Base-by-base conservation (phyloP, 1,140 invertebrate species). In the Drosophila aff. region DNA sequence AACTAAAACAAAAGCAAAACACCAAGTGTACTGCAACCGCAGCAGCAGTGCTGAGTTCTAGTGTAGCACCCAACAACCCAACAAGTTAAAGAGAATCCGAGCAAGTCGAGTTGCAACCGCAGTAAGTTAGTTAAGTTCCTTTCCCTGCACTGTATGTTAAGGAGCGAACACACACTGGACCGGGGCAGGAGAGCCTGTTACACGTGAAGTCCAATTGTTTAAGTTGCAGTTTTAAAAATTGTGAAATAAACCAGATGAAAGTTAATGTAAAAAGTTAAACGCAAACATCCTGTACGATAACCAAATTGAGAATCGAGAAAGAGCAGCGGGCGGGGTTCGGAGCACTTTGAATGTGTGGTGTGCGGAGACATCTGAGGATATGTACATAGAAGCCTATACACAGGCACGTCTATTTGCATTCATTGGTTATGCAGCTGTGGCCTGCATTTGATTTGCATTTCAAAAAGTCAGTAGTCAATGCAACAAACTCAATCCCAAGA, bases 261-360 rank as follows among this genome's bases (percentile, higher is more conserved):
- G 55, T 57, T 69, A 84, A 72, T 89, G 84, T 89, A 89, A 73
- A 90, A 89, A 89, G 69, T 84, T 82, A 41, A 86, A 79, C 41
- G 63, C 44, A 50, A 84, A 74, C 72, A 71, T 52, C 58, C 64
- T 49, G 36, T 40, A 40, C 36, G 52, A 38, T 57, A 50, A 73
- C 52, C 43, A 26, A 40, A 40, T 13, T 26, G 49, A 49, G 46
- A 33, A 43, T 16, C 61, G 66, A 69, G 31, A 40, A 16, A 13
- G 21, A 38, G 23, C 43, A 46, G 47, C 47, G 77, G 69, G 59
- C 59, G 26, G 78, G 26, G 46, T 36, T 58, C 52, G 31, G 31
- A 40, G 73, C 40, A 47, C 59, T 76, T 67, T 76, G 62, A 76
- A 76, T 65, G 58, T 53, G 59, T 52, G 46, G 66, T 77, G 59